phyloP scores from a whole-genome alignment of 2,797 vertebrate species.

The Perodicticus potto region DNA sequence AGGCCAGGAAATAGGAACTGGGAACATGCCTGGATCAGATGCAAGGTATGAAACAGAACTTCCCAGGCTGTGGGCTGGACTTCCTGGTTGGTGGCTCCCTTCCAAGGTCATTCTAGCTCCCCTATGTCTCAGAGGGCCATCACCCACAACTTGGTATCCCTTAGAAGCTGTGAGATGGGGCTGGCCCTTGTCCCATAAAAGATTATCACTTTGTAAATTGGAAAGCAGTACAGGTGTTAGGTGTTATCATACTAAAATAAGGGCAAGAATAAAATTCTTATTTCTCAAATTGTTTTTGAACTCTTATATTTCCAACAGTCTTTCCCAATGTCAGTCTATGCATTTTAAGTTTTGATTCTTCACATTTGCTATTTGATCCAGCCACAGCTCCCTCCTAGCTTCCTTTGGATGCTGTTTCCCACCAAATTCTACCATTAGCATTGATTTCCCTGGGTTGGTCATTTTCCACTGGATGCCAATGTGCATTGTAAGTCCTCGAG shows the following conservation, averaged over 20 bases:
- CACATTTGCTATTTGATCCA: background rate
- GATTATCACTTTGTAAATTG: background rate
- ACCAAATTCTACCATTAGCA: background rate
- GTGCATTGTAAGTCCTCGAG: background rate
- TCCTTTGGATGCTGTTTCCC: background rate
- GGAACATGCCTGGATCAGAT: background rate
- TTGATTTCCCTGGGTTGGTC: background rate
- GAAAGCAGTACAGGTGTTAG: background rate
- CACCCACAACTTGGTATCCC: background rate
- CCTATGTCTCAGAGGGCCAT: background rate
- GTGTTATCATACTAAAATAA: slow-evolving; percentile 12
- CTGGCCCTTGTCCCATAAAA: background rate
- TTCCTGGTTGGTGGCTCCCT: background rate
- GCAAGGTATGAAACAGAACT: background rate
- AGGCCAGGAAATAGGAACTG: background rate
- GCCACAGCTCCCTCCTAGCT: background rate
- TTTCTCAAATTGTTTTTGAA: background rate
- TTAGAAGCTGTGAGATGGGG: background rate
- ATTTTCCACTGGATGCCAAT: background rate
- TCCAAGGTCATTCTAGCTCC: background rate
- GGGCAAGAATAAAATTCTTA: background rate
- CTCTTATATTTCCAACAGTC: background rate
- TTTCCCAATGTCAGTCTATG: too few relatives aligned
- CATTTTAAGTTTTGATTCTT: background rate
- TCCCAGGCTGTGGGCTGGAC: background rate